Conservation (phyloP, 2,888 invertebrate species). For the Orgyia antiqua region DNA sequence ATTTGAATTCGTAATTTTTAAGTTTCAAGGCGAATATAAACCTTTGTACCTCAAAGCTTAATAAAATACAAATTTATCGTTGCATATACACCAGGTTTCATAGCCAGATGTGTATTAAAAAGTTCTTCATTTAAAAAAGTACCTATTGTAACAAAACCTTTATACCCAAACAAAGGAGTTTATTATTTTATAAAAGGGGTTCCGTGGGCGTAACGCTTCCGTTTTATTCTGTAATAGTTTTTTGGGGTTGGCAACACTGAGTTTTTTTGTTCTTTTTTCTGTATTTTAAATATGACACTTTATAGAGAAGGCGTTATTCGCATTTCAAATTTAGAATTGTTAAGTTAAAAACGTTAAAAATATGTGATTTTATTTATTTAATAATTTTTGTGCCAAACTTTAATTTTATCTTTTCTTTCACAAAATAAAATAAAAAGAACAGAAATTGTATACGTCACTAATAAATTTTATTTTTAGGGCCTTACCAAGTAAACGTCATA, state of each 20-base stretch:
- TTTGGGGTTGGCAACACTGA: conserved; percentile 31
- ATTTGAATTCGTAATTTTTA: no score
- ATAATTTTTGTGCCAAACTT: no score
- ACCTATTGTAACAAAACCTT: conserved; percentile 35
- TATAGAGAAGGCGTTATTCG: conserved; percentile 21
- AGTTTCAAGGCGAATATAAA: no score
- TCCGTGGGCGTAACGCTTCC: conserved; percentile 49
- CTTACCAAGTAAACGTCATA: no score
- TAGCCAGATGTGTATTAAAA: conserved; percentile 24
- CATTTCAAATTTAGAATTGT: conserved; percentile 18
- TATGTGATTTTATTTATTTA: neutral
- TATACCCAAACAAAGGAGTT: conserved; percentile 27
- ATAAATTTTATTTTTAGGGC: no score
- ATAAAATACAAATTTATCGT: neutral
- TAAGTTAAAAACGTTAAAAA: conserved; percentile 6
- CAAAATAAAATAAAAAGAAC: no score
- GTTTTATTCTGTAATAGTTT: conserved; percentile 36
- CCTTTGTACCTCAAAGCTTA: no score
- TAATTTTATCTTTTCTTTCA: no score
- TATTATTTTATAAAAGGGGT: conserved; percentile 50
- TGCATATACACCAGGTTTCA: conserved; percentile 11
- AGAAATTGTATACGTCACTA: no score
- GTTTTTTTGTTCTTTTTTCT: conserved; percentile 29
- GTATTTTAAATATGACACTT: conserved; percentile 39
- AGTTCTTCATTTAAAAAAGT: conserved; percentile 22